Conservation (phyloP, 2,113 vertebrate species). For the Silurus meridionalis region DNA sequence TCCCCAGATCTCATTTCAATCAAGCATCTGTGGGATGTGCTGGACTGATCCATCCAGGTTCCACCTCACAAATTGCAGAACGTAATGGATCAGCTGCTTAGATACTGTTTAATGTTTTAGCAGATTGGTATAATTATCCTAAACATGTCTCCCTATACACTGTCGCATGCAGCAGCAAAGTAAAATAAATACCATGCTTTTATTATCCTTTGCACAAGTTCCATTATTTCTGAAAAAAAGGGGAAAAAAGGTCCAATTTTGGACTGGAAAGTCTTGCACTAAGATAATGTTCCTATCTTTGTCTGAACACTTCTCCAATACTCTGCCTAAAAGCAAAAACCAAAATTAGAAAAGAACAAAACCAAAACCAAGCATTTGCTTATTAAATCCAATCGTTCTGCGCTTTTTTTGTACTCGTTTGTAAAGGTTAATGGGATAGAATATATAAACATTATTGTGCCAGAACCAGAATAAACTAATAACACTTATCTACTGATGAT, state of each 20-base stretch:
- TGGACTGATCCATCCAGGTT: too few relatives aligned
- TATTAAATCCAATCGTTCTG: not conserved
- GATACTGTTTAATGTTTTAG: too few relatives aligned
- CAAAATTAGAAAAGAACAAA: not conserved
- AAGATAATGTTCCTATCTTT: constrained; percentile 52
- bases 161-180: not conserved
- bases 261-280: constrained; percentile 51
- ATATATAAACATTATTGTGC: not conserved
- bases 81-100: too few relatives aligned
- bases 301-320: constrained; percentile 38
- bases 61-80: too few relatives aligned
- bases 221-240: not conserved
- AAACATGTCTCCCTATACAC: not conserved
- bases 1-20: too few relatives aligned
- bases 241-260: constrained; percentile 44
- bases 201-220: constrained; percentile 22
- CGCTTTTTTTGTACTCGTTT: constrained; percentile 4
- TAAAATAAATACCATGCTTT: not conserved
- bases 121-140: too few relatives aligned
- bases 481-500: constrained; percentile 39
- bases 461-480: constrained; percentile 35
- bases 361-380: not conserved
- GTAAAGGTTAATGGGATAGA: not conserved
- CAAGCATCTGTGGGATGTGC: too few relatives aligned
- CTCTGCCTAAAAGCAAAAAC: constrained; percentile 10